phyloP scores from a whole-genome alignment of 2,888 invertebrate species.

The Agapostemon virescens region DNA sequence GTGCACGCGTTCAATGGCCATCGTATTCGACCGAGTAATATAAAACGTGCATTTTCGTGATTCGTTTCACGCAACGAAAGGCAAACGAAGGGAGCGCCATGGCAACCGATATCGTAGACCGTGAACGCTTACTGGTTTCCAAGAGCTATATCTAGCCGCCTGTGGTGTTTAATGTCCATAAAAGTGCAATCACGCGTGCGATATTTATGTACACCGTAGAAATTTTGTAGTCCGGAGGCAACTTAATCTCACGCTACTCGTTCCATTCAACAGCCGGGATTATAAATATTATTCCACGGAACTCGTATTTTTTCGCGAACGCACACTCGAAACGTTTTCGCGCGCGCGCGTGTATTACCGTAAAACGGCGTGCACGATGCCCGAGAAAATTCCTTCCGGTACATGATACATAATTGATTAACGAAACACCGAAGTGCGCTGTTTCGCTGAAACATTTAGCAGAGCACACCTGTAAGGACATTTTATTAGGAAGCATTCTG shows the following conservation, averaged over 20 bases:
- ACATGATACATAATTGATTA: background rate
- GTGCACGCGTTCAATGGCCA: background rate
- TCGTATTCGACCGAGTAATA: background rate
- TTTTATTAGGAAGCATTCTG: background rate
- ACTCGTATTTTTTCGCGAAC: conserved; percentile 2
- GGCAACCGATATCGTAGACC: background rate
- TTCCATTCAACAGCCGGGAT: background rate
- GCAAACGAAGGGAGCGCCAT: background rate
- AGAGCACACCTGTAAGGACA: background rate
- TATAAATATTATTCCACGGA: conserved; percentile 6
- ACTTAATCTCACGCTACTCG: background rate
- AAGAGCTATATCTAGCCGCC: conserved; percentile 56
- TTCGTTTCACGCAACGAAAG: background rate
- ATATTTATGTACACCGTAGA: background rate
- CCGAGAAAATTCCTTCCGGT: background rate
- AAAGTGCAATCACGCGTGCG: conserved; percentile 19
- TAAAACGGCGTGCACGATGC: background rate
- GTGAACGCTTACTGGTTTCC: background rate
- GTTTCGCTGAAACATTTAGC: background rate
- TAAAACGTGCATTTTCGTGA: background rate
- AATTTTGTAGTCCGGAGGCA: conserved; percentile 8
- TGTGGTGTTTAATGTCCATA: conserved; percentile 48
- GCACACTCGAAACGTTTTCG: background rate
- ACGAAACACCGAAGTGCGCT: background rate
- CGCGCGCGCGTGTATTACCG: background rate